A percentile compares a stretch with the other conserved stretches of the same genome.
phyloP scores from a whole-genome alignment of 2,888 invertebrate genomes.

The Pandemis corylana region DNA sequence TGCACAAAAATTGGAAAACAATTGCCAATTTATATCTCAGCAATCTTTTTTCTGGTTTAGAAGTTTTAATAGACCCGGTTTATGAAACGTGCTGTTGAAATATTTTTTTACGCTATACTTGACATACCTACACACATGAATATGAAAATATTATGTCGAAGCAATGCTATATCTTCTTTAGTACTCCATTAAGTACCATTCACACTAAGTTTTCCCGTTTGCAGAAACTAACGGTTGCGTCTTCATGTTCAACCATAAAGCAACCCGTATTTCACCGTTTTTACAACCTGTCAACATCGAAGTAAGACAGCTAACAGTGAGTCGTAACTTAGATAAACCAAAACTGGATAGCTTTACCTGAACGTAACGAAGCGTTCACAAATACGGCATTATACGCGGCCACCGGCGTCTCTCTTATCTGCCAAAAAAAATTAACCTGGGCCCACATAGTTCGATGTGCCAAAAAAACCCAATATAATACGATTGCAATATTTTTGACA shows the following conservation, averaged over 20 bases:
- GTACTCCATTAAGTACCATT: conserved; percentile 36
- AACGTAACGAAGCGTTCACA: conserved; percentile 22
- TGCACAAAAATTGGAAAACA: conserved; percentile 81
- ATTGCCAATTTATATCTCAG: conserved; percentile 76
- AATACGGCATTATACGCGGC: conserved; percentile 8
- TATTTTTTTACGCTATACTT: background rate
- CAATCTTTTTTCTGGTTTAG: conserved; percentile 59
- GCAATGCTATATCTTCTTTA: background rate
- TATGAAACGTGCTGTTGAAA: background rate
- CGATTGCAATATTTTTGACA: conserved; percentile 14
- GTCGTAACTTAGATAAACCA: conserved; percentile 30
- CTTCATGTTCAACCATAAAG: conserved; percentile 56
- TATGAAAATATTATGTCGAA: background rate
- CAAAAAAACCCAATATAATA: background rate
- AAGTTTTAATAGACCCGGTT: conserved; percentile 57
- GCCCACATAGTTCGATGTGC: background rate
- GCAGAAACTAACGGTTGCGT: conserved; percentile 49
- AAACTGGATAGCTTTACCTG: conserved; percentile 21
- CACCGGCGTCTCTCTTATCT: background rate
- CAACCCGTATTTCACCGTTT: conserved; percentile 56
- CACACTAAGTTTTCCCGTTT: conserved; percentile 43
- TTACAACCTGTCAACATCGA: conserved; percentile 57
- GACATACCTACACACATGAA: background rate
- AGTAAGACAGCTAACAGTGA: conserved; percentile 42
- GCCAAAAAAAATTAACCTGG: background rate